These are phyloP conservation scores for Saguinus midas DNA, from an alignment of 2,113 vertebrate species.

Conservation along the genomic window DNA sequence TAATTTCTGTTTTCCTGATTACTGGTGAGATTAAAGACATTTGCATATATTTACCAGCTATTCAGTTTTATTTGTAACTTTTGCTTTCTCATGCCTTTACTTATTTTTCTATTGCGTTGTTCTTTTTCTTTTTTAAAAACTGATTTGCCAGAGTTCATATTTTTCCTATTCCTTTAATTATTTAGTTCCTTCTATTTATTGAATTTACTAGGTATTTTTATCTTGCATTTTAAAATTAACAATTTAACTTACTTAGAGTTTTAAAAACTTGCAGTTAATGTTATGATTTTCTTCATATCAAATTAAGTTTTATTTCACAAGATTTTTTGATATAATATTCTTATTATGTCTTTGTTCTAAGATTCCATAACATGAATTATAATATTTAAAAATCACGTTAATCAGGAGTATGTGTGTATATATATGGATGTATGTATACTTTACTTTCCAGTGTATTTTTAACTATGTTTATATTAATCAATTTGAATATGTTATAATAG, in stretches of 20 bases:
- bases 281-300: neutral
- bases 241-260: neutral
- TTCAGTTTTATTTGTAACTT: neutral
- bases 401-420: neutral
- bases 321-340: neutral
- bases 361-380: neutral
- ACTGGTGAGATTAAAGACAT: neutral
- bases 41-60: neutral
- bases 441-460: neutral
- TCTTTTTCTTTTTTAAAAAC: neutral
- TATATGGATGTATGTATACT: neutral
- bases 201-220: conserved; percentile 1
- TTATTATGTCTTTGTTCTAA: neutral
- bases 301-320: neutral
- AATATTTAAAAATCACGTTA: neutral
- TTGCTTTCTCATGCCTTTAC: neutral
- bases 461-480: neutral
- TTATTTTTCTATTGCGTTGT: neutral
- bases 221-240: neutral
- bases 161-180: neutral
- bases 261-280: neutral
- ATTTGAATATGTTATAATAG: neutral
- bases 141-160: neutral
- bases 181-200: neutral
- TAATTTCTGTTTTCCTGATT: neutral